A percentile compares a stretch with the other conserved stretches of the same genome.
Evolutionary conservation across 2,113 vertebrate species (phyloP).

Genomic region (Callithrix jacchus): DNA sequence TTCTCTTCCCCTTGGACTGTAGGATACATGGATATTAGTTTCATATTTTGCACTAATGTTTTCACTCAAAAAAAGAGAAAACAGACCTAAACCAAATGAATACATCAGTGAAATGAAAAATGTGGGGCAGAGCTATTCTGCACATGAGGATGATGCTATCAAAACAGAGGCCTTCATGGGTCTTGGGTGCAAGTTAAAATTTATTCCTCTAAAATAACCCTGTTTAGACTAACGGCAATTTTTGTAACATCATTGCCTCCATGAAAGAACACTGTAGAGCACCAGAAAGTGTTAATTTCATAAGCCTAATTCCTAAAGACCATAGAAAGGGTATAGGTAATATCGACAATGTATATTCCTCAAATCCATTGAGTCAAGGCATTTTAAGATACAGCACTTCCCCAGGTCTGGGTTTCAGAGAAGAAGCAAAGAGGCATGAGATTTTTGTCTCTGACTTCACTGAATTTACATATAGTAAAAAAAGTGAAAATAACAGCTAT

Average conservation of each 20-base stretch:
- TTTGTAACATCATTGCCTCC: neutral
- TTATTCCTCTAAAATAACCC: neutral
- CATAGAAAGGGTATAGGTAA: neutral
- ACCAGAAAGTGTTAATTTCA: neutral
- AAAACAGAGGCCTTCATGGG: neutral
- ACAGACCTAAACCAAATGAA: neutral
- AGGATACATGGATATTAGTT: neutral
- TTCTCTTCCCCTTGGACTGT: neutral
- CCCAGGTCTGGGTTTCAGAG: neutral
- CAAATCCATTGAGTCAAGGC: neutral
- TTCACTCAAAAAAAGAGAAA: neutral
- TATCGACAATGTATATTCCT: neutral
- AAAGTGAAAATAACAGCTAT: neutral
- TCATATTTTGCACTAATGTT: neutral
- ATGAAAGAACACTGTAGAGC: neutral
- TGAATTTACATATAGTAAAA: neutral
- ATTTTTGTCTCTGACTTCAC: neutral
- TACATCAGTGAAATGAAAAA: conserved; percentile 30
- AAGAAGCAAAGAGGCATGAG: neutral
- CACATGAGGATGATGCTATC: neutral
- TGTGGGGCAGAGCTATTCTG: neutral
- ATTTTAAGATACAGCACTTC: neutral
- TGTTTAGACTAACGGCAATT: neutral
- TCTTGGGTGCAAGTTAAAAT: neutral
- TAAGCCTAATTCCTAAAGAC: neutral